Percentiles rank a stretch among this genome's conserved stretches.
phyloP scores from a whole-genome alignment of 2,113 vertebrate species.

The Larimichthys polyactis region DNA sequence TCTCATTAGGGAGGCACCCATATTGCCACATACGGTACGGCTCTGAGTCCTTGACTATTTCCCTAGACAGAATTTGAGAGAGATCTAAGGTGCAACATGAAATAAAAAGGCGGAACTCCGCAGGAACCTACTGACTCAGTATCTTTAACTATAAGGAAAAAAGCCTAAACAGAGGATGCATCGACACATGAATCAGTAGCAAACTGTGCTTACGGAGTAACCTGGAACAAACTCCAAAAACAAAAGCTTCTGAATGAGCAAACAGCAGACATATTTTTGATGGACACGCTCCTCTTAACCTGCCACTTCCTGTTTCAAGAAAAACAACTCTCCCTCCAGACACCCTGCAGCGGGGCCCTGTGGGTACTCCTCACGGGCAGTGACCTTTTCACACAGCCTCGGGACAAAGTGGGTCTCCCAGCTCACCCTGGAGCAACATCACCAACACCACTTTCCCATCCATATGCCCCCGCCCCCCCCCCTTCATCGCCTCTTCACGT shows the following conservation, averaged over 20 bases:
- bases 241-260: conserved; percentile 50
- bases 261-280: conserved; percentile 65
- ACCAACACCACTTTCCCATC: conserved; percentile 25
- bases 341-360: conserved; percentile 76
- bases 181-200: background rate
- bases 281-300: conserved; percentile 78
- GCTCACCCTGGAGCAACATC: conserved; percentile 78
- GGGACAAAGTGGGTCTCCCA: conserved; percentile 77
- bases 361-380: conserved; percentile 75
- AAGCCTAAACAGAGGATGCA: conserved; percentile 5
- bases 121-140: background rate
- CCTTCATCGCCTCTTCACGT: conserved; percentile 15
- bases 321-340: conserved; percentile 78
- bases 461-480: conserved; percentile 1
- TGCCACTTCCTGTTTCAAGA: conserved; percentile 81
- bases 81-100: conserved; percentile 28
- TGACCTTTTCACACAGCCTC: conserved; percentile 85
- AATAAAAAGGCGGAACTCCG: background rate
- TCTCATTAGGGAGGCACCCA: conserved; percentile 74
- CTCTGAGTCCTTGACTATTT: conserved; percentile 35
- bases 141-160: background rate
- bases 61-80: conserved; percentile 30
- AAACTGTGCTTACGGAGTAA: conserved; percentile 22
- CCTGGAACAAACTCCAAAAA: conserved; percentile 49
- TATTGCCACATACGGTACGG: conserved; percentile 16